These are phyloP conservation scores for Agapornis canus DNA, from an alignment of 2,797 vertebrate species.

Conservation along the genomic window DNA sequence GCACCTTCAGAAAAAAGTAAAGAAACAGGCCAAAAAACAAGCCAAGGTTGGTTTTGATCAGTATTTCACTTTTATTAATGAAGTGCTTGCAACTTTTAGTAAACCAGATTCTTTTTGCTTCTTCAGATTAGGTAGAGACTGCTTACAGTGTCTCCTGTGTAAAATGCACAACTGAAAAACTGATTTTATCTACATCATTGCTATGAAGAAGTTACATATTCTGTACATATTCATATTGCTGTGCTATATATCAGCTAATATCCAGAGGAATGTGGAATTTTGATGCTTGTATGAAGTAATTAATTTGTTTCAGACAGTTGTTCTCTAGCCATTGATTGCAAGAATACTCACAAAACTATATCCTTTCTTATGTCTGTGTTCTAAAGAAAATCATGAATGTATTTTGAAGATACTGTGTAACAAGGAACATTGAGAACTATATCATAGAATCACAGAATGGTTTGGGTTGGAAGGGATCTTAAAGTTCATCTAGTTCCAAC, in stretches of 20 bases:
- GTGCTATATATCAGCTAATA: background rate
- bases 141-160: background rate
- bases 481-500: background rate
- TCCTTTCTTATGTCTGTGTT: background rate
- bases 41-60: slow-evolving; percentile 85
- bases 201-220: background rate
- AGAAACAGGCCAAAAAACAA: slow-evolving; percentile 95
- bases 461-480: background rate
- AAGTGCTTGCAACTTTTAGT: background rate
- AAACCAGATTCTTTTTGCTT: background rate
- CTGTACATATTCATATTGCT: no score
- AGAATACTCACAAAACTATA: background rate
- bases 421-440: background rate
- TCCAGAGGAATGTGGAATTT: background rate
- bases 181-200: background rate
- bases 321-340: background rate
- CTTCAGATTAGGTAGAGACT: background rate
- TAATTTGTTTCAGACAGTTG: background rate
- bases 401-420: background rate
- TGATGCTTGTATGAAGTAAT: background rate
- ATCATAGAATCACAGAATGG: background rate
- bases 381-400: background rate
- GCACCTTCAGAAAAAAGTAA: slow-evolving; percentile 95
- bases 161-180: background rate
- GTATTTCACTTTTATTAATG: background rate